Evolutionary conservation across 2,113 vertebrate species (phyloP), one percentile per base, ranked within the genome.

Genomic region (Heloderma charlesbogerti): DNA sequence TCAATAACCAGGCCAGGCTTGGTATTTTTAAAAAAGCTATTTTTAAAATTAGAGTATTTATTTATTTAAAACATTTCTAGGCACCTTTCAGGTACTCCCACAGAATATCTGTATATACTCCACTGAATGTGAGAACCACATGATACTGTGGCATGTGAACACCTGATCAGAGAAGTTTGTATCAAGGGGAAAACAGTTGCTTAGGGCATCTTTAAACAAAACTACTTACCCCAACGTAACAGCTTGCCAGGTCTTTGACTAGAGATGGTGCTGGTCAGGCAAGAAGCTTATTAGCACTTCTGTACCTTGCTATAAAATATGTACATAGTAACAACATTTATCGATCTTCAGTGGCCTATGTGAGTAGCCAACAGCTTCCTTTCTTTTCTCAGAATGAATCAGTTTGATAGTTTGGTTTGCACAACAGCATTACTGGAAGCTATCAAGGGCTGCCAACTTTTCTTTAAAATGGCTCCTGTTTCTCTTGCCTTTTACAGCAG

Each of bases 401-500:
- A 82, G 67, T 1, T 0, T 10, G n/a, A 57, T 86, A 86, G 84
- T 63, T 78, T 69, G 91, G 37, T 74, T 92, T 87, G 29, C 45
- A 20, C 60, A 85, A 45, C 4, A 72, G 79, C 75, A 84, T 51
- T 54, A 89, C 57, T 89, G 87, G 67, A 90, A 90, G 81, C 71
- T n/a, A 40, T 84, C 84, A 82, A 87, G 93, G 84, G n/a, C 0
- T 66, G n/a, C 91, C 92, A 95, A 20, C 22, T 7, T 85, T 7
- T 60, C 7, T 15, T 75, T 37, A 20, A 72, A 80, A 2, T 18
- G 20, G 8, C 3, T 2, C 16, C 2, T 78, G 78, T 79, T 1
- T 83, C 20, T 37, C 27, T 48, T 79, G 12, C 27, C 71, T 37
- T 80, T 84, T 1, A 0, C 51, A 89, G 69, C 77, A 6, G 3